Evolutionary conservation across 2,797 vertebrate species (phyloP).

Genomic region (Phataginus tetradactyla): DNA sequence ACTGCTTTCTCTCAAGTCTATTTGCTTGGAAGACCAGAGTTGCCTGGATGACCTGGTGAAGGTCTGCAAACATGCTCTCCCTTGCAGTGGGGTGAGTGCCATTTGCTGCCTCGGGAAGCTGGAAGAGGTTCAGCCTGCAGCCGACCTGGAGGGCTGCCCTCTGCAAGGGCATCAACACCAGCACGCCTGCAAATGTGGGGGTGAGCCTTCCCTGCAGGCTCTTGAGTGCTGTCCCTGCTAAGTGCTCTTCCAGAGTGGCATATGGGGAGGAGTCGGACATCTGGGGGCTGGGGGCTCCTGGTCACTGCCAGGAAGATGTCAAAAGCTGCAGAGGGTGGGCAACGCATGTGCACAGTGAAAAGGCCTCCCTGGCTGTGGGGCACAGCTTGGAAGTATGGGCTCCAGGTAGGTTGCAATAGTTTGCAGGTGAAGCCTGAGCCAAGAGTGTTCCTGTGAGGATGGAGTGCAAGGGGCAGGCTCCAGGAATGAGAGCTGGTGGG

Average conservation of each 20-base stretch:
- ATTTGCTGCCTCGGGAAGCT: not conserved
- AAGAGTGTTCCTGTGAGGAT: not conserved
- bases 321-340: not conserved
- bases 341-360: too few species aligned
- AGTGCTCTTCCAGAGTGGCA: not conserved
- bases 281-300: not conserved
- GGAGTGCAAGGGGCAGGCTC: not conserved
- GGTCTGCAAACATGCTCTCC: not conserved
- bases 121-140: not conserved
- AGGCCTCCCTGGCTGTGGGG: too few species aligned
- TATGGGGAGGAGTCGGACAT: not conserved
- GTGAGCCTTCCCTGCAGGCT: not conserved
- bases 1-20: not conserved
- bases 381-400: too few species aligned
- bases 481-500: not conserved
- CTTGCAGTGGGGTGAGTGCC: fast-evolving
- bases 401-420: too few species aligned
- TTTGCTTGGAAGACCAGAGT: not conserved
- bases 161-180: not conserved
- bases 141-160: not conserved
- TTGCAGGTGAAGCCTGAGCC: not conserved
- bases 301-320: not conserved
- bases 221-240: not conserved
- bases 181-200: not conserved
- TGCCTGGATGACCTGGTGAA: not conserved